Percentiles rank a stretch among this genome's conserved stretches.
These are phyloP conservation scores for Anguilla marmorata DNA, from an alignment of 2,797 vertebrate genomes.

Conservation along the genomic window DNA sequence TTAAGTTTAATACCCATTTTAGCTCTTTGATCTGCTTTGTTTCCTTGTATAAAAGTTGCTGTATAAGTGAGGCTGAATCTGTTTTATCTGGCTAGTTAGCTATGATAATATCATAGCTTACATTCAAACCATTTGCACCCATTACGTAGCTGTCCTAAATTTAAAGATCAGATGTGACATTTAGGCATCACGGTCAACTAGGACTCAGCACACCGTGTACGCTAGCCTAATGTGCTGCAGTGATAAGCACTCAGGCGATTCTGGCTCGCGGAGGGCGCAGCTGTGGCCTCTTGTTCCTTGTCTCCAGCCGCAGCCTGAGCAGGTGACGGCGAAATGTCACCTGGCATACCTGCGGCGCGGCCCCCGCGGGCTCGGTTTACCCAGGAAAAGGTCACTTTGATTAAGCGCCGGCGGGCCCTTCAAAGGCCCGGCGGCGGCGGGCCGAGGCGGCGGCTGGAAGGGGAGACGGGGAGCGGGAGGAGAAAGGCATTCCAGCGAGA, in stretches of 20 bases:
- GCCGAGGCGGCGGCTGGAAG: neutral
- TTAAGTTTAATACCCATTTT: neutral
- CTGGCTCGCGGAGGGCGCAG: neutral
- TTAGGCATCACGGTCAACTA: neutral
- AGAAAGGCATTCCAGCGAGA: constrained; percentile 4
- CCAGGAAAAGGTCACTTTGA: constrained; percentile 31
- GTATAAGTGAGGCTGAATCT: neutral
- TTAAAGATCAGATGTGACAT: neutral
- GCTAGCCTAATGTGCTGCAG: neutral
- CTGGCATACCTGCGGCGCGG: neutral
- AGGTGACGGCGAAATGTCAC: constrained; percentile 3
- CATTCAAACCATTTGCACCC: neutral
- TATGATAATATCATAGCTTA: neutral
- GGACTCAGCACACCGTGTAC: neutral
- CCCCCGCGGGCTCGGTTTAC: neutral
- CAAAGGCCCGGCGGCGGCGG: neutral
- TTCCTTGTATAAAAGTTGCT: neutral
- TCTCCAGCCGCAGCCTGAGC: neutral
- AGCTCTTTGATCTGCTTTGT: neutral
- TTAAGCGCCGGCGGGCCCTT: constrained; percentile 23
- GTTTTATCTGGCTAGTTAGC: neutral
- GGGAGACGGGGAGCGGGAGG: neutral
- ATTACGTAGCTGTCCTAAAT: neutral
- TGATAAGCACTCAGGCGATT: neutral
- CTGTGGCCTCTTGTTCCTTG: neutral